Percentiles rank a stretch among this genome's conserved stretches.
Conservation (phyloP, 2,888 invertebrate species). For the Ypsolopha sequella region DNA sequence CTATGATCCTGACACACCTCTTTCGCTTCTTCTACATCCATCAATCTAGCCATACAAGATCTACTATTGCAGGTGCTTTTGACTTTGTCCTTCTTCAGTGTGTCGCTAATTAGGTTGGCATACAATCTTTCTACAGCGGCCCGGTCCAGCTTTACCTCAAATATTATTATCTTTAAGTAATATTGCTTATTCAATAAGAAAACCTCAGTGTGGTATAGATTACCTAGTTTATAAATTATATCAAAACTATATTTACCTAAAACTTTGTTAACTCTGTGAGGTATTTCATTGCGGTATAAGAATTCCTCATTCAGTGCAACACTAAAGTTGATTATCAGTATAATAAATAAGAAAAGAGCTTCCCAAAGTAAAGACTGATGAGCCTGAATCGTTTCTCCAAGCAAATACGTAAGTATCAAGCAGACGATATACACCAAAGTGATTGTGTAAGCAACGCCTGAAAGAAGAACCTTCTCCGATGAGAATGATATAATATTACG, state of each 20-base stretch:
- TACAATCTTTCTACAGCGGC: too few species aligned
- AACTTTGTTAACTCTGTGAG: conserved; percentile 59
- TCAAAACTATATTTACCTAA: conserved; percentile 32
- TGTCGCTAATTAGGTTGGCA: too few species aligned
- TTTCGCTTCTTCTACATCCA: too few species aligned
- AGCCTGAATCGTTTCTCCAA: conserved; percentile 51
- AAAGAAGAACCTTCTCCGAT: conserved; percentile 53
- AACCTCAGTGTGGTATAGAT: background rate
- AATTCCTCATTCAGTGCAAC: conserved; percentile 61
- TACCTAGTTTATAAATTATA: background rate
- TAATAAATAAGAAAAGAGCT: conserved; percentile 50
- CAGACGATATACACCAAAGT: conserved; percentile 49
- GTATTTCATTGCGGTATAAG: conserved; percentile 65
- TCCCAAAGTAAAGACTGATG: conserved; percentile 53
- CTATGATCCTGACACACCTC: too few species aligned
- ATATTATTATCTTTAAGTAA: background rate
- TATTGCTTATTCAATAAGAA: background rate
- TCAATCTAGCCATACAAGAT: too few species aligned
- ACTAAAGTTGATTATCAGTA: conserved; percentile 50
- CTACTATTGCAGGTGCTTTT: too few species aligned
- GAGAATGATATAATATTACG: conserved; percentile 57
- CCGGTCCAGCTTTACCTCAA: too few species aligned
- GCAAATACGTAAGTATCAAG: conserved; percentile 46
- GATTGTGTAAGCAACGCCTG: conserved; percentile 56
- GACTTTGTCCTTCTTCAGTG: too few species aligned